phyloP scores from a whole-genome alignment of 2,797 vertebrate species.

The Pseudochaenichthys georgianus region DNA sequence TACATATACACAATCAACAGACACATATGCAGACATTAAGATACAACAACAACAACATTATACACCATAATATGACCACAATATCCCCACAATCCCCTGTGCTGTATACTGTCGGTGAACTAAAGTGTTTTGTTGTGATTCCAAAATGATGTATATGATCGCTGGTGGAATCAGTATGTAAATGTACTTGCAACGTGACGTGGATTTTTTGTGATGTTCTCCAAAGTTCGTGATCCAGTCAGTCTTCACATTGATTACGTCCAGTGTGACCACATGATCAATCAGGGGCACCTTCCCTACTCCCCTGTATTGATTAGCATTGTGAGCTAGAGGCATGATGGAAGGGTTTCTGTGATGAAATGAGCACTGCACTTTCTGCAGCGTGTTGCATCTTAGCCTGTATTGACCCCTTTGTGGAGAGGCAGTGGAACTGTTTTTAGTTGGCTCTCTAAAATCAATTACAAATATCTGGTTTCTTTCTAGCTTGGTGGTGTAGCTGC shows the following conservation, averaged over 20 bases:
- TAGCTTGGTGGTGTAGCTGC: slow-evolving; percentile 11
- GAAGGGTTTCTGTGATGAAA: slow-evolving; percentile 24
- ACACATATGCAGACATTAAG: too few relatives aligned
- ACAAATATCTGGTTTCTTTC: slow-evolving; percentile 42
- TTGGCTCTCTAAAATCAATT: slow-evolving; percentile 52
- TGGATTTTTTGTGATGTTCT: slow-evolving; percentile 27
- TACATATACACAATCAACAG: too few relatives aligned
- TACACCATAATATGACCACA: neutral
- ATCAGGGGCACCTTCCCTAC: slow-evolving; percentile 44
- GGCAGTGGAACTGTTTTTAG: slow-evolving; percentile 40
- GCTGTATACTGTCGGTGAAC: neutral
- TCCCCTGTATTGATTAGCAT: slow-evolving; percentile 51
- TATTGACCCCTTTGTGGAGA: slow-evolving; percentile 26
- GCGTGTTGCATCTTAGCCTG: slow-evolving; percentile 4
- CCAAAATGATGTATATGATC: slow-evolving; percentile 3
- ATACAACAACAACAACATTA: too few relatives aligned
- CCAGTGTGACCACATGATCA: slow-evolving; percentile 48
- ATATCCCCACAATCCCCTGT: neutral
- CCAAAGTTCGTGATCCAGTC: slow-evolving; percentile 45
- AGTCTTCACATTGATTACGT: slow-evolving; percentile 50
- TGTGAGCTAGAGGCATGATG: slow-evolving; percentile 44
- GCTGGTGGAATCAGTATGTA: neutral
- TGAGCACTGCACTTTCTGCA: slow-evolving; percentile 13
- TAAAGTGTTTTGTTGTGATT: slow-evolving; percentile 4
- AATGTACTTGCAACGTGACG: slow-evolving; percentile 2